phyloP scores from a whole-genome alignment of 2,888 invertebrate genomes.

The Pecten maximus region DNA sequence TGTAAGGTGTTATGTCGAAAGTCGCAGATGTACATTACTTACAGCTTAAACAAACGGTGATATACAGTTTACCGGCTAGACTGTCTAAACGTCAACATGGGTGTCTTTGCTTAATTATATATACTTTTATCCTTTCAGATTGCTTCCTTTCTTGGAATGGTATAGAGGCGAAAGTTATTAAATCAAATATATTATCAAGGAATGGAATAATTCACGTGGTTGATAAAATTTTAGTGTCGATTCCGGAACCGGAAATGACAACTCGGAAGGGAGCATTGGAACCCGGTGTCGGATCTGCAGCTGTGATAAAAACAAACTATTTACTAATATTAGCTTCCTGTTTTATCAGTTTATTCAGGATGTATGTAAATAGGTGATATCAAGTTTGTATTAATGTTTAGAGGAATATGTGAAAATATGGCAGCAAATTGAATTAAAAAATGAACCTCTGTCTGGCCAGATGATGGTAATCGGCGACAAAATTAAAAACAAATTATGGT shows the following conservation, averaged over 20 bases:
- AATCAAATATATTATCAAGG: slow-evolving; percentile 69
- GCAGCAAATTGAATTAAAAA: too few species aligned
- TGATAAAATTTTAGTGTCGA: slow-evolving; percentile 67
- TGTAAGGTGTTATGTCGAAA: too few species aligned
- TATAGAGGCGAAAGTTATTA: slow-evolving; percentile 66
- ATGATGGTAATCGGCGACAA: too few species aligned
- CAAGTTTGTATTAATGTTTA: too few species aligned
- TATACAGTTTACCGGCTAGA: too few species aligned
- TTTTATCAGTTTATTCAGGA: not conserved
- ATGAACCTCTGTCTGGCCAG: too few species aligned
- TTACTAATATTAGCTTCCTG: not conserved
- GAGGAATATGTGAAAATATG: too few species aligned
- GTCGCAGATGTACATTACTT: too few species aligned
- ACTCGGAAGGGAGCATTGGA: slow-evolving; percentile 36
- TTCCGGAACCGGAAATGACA: slow-evolving; percentile 63
- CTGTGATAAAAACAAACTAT: slow-evolving; percentile 30
- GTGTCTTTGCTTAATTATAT: too few species aligned
- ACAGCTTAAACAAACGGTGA: too few species aligned
- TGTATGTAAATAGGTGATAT: not conserved
- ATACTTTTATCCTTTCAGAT: slow-evolving; percentile 58
- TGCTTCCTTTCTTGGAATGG: slow-evolving; percentile 67
- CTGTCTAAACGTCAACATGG: too few species aligned
- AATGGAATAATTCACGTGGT: slow-evolving; percentile 77
- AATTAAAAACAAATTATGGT: too few species aligned
- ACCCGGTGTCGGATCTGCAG: slow-evolving; percentile 8